Conservation (phyloP, 2,888 invertebrate genomes). For the Muschampia plurimacula region DNA sequence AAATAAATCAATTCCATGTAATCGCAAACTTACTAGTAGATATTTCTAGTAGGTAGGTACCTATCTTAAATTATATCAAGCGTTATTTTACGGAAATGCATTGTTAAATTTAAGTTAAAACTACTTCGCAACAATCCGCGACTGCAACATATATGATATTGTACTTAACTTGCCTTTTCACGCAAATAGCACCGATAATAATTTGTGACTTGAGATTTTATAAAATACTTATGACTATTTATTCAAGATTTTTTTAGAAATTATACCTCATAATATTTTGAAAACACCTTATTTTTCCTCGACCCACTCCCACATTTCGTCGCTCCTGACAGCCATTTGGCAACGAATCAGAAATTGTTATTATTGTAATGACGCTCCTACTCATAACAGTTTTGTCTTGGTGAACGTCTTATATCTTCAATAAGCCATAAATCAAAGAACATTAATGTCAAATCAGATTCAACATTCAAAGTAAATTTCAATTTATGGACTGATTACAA, state of each 20-base stretch:
- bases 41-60: no score
- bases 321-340: conserved; percentile 71
- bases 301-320: conserved; percentile 60
- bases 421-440: conserved; percentile 68
- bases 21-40: no score
- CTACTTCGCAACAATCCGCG: no score
- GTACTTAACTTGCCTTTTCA: no score
- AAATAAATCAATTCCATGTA: no score
- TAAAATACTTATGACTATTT: conserved; percentile 80
- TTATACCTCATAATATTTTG: conserved; percentile 57
- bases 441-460: conserved; percentile 66
- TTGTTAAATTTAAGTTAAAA: no score
- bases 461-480: conserved; percentile 58
- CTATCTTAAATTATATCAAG: no score
- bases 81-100: no score
- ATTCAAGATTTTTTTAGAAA: conserved; percentile 42
- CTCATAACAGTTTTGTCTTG: conserved; percentile 77
- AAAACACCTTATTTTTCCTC: conserved; percentile 54
- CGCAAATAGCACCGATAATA: no score
- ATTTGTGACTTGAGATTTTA: conserved; percentile 56
- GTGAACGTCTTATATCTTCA: conserved; percentile 69
- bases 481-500: conserved; percentile 51
- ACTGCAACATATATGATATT: no score
- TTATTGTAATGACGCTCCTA: conserved; percentile 74
- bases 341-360: conserved; percentile 76